Evolutionary conservation across 2,113 vertebrate species (phyloP).

Genomic region (Ptilorrhoa leucosticta): DNA sequence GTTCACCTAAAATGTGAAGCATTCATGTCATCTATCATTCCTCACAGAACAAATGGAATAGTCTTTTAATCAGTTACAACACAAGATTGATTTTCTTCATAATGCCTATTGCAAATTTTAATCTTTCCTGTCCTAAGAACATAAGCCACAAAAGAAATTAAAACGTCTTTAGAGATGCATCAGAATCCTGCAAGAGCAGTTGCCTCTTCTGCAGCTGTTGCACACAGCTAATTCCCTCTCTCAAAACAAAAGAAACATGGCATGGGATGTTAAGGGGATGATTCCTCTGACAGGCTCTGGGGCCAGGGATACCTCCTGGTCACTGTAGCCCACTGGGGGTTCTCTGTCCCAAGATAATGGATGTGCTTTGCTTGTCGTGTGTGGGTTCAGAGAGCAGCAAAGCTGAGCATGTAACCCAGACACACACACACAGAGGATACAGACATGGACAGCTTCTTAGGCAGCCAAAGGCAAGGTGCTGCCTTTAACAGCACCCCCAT

Average conservation of each 20-base stretch:
- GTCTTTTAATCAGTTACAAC: background rate
- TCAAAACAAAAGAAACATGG: background rate
- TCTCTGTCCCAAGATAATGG: background rate
- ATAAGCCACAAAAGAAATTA: background rate
- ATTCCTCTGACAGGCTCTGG: background rate
- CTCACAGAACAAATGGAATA: background rate
- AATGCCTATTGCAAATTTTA: background rate
- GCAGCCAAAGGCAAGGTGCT: background rate
- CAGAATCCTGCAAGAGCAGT: background rate
- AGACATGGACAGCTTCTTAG: background rate
- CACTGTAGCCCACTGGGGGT: rapidly evolving
- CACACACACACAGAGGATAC: background rate
- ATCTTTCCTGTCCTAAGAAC: background rate
- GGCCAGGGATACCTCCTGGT: background rate
- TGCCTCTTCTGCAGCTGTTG: background rate
- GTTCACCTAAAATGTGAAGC: background rate
- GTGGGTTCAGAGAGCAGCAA: background rate
- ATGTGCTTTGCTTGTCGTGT: background rate
- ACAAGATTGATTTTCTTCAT: background rate
- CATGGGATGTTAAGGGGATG: background rate
- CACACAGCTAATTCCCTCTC: background rate
- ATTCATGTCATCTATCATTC: background rate
- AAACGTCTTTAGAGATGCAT: background rate
- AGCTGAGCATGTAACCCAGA: background rate
- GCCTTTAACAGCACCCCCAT: background rate